Percentiles rank a stretch among this genome's conserved stretches.
These are phyloP conservation scores for Altica lythri DNA, from an alignment of 2,888 invertebrate species.

Conservation along the genomic window DNA sequence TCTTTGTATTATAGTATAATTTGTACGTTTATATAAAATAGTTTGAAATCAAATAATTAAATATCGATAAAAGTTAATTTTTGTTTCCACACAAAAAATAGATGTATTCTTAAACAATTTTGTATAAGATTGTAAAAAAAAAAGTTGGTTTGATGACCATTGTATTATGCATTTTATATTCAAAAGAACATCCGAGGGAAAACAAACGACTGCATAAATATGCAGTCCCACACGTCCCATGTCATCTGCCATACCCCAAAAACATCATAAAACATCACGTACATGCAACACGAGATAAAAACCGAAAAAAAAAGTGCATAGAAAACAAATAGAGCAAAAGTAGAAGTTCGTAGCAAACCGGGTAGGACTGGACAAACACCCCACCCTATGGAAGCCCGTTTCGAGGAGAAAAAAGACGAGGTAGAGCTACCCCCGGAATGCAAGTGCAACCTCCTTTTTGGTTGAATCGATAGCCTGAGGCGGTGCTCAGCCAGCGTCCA, in stretches of 20 bases:
- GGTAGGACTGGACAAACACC: conserved; percentile 4
- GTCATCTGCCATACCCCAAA: conserved; percentile 19
- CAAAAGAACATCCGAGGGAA: too few species aligned
- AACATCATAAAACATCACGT: conserved; percentile 33
- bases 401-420: conserved; percentile 12
- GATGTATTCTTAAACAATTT: too few species aligned
- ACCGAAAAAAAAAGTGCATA: conserved; percentile 10
- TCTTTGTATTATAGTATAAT: too few species aligned
- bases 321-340: conserved; percentile 20
- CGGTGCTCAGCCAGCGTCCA: conserved; percentile 55
- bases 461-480: conserved; percentile 49
- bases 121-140: too few species aligned
- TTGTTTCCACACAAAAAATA: too few species aligned
- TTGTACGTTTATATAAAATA: too few species aligned
- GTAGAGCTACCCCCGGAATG: conserved; percentile 22
- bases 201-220: conserved; percentile 23
- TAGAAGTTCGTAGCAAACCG: conserved; percentile 14
- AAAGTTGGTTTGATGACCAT: too few species aligned
- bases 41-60: too few species aligned
- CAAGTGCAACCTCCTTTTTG: conserved; percentile 33
- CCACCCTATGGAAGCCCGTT: conserved; percentile 7
- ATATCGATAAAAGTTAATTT: too few species aligned
- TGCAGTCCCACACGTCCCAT: conserved; percentile 22
- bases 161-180: too few species aligned
- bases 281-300: conserved; percentile 25